These are phyloP conservation scores for human DNA, from an alignment of 2,113 vertebrate species.

Conservation along the genomic window GRCh38 chr6:83069001-83069500, in stretches of 20 bases:
- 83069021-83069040: not conserved
- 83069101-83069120: not conserved
- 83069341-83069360: not conserved
- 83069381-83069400: not conserved
- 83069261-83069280: not conserved
- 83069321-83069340: not conserved
- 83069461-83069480: not conserved
- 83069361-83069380: not conserved
- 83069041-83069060: not conserved
- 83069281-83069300: not conserved
- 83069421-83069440: not conserved
- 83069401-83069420: not conserved
- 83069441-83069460: not conserved
- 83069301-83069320: not conserved
- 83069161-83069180: not conserved
- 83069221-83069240: not conserved
- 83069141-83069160: not conserved
- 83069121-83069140: not conserved
- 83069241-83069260: not conserved
- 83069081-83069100: not conserved
- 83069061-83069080: not conserved
- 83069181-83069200: slow-evolving; percentile 8
- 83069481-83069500: not conserved
- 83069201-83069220: not conserved
- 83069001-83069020: not conserved